Evolutionary conservation across 2,888 invertebrate genomes (phyloP), one percentile per base, ranked within the genome.

Genomic region (Idaea straminata): DNA sequence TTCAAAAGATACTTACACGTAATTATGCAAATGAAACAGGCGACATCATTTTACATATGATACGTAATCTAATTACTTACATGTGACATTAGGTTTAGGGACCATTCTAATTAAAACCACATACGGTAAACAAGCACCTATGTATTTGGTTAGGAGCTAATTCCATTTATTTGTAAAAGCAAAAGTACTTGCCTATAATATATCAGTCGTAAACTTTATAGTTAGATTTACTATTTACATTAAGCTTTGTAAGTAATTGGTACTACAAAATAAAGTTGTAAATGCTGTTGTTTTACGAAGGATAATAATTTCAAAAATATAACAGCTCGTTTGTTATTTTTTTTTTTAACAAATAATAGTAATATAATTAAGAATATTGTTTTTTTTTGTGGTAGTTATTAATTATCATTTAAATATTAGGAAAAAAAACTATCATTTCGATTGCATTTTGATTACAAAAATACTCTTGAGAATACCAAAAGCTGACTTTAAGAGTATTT

Each of bases 21-120:
- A 69, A 72, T 74, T 70, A 73, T 73, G 66, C 64, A 69, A 76
- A 76, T 68, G 62, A 70, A 73, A 69, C 68, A 66, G 63, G 63
- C 66, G 63, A 67, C 70, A 59, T 66, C 65, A 64, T 69, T 69
- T 69, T 62, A 59, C 62, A 65, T 62, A 64, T 68, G 57, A 66
- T 69, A 61, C 61, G 63, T 70, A 65, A 70, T 69, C 66, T 64
- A 64, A 67, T 47, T 59, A 16, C 16, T 66, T 66, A 64, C 65
- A 66, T 62, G 62, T 62, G 61, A 36, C 61, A 63, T 36, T 35
- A 36, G 60, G 25, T 36, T 58, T 10, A 36, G 60, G 15, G 34
- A 36, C 7, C 7, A 35, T 62, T 65, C 61, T 68, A 66, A 64
- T 66, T 66, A 63, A 71, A 64, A 35, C 57, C 61, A 68, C 68